Evolutionary conservation across 2,797 vertebrate genomes (phyloP), one percentile per base, ranked within the genome.

Genomic region (Urosaurus nigricauda): DNA sequence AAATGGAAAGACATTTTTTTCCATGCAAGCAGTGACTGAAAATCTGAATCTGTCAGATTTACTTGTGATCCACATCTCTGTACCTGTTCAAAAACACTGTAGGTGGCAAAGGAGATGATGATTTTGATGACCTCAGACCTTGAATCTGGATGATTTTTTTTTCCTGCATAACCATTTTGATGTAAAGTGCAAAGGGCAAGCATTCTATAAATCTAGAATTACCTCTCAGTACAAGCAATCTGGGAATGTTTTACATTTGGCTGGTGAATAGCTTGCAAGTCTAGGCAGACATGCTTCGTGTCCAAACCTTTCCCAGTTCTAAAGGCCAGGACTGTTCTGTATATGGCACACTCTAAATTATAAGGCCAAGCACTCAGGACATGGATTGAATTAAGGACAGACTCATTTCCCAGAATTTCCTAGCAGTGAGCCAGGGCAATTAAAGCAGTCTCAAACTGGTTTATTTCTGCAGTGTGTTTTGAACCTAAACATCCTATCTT

Each of bases 241-340:
- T 81, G 40, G 78, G n/a, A 89, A 65, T 81, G 56, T 81, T 11
- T 47, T 85, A 43, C 43, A 43, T 81, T 79, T 82, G 75, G 68
- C 60, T 85, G 65, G 68, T 19, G 63, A 21, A 19, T 32, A 74
- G 26, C 51, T 71, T 81, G 63, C 75, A 68, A n/a, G 19, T 43
- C 19, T 32, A n/a, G 70, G 17, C 3, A 17, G 77, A 43, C 24
- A 2, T 40, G 17, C 40, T 35, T n/a, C 11, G 24, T 63, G 47
- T 32, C 63, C n/a, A 78, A 68, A 73, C 21, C 32, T 74, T 35
- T n/a, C n/a, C 16, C 17, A 37, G 35, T 53, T 78, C 7, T 63
- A 43, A 68, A 78, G 35, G 26, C 35, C 81, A 40, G 37, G 26
- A 16, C 35, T 21, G 58, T 77, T 88, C 32, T 51, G 63, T 37